Conservation (phyloP, 2,113 vertebrate genomes). For the Eulemur rufifrons region DNA sequence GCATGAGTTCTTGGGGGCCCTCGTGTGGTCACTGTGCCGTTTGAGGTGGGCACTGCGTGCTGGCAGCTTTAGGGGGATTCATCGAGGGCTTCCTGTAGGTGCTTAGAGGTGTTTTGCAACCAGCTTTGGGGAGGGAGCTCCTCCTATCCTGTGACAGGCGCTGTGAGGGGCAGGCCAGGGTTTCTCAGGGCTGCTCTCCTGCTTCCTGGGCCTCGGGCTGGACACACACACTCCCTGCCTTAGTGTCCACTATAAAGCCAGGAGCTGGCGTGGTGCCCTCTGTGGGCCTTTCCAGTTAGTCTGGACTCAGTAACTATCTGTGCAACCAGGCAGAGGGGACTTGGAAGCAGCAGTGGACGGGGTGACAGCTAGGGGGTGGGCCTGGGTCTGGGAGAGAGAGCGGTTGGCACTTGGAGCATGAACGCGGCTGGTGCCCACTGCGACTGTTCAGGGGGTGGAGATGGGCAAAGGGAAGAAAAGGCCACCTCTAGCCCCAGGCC, state of each 20-base stretch:
- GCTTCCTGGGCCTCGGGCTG: not conserved
- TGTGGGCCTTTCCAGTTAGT: not conserved
- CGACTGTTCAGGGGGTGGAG: not conserved
- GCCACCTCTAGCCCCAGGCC: too few relatives aligned
- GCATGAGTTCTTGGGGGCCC: not conserved
- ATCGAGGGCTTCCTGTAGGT: not conserved
- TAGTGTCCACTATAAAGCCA: not conserved
- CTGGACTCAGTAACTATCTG: not conserved
- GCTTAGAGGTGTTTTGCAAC: not conserved
- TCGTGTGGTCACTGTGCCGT: not conserved
- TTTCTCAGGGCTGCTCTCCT: not conserved
- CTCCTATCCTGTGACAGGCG: too few relatives aligned
- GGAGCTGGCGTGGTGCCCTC: not conserved
- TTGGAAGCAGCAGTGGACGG: not conserved
- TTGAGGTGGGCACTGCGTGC: not conserved
- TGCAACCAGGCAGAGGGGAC: not conserved
- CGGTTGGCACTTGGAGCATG: not conserved
- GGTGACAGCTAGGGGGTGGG: not conserved
- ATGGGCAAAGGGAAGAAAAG: not conserved
- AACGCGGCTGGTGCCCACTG: rapidly evolving
- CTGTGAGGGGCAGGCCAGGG: not conserved
- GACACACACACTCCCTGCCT: not conserved
- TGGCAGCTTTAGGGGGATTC: too few relatives aligned
- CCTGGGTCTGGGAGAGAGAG: not conserved
- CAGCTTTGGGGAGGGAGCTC: rapidly evolving